Base-by-base conservation (phyloP, 2,113 vertebrate species). In the Silurus meridionalis region DNA sequence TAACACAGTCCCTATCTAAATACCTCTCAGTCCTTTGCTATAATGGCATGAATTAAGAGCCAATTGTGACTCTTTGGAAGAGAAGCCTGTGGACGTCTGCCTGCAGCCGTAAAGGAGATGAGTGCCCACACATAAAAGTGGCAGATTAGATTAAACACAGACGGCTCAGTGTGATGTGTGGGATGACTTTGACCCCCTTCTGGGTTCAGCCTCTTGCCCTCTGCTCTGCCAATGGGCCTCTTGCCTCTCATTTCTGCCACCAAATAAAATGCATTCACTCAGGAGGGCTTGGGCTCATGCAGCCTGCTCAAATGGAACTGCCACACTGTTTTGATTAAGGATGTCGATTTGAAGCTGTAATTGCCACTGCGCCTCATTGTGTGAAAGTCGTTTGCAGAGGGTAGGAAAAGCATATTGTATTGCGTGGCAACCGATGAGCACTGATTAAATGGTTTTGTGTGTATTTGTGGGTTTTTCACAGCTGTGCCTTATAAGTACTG, bases 341-440 rank as follows among this genome's bases (percentile, higher is more conserved):
- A 90, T 90, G 93, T 94, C 92, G 92, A 93, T 94, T 93, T 90
- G 80, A 87, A 72, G 81, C 90, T 93, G 92, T 94, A 94, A 94
- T 94, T 94, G 92, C 94, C 92, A 91, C 83, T 84, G 91, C 89
- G 87, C 90, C 90, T 80, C 71, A 87, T 83, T 85, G 85, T 89
- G 90, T 87, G 89, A 89, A 91, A 87, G 64, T 89, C 87, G 90
- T 93, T 89, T 78, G 69, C 87, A 46, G 84, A 77, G 91, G 87
- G 93, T 92, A 91, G 92, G 86, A 91, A 90, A 90, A 90, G 92
- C 92, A 91, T 91, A 92, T 93, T 93, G 91, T 93, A 90, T 91
- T 89, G 83, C 63, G 14, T 85, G 90, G 87, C 85, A 87, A 91
- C 91, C 91, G 91, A 92, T 91, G 92, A 83, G 86, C 90, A 91